phyloP scores from a whole-genome alignment of 2,797 vertebrate genomes.

The Coregonus ussuriensis region DNA sequence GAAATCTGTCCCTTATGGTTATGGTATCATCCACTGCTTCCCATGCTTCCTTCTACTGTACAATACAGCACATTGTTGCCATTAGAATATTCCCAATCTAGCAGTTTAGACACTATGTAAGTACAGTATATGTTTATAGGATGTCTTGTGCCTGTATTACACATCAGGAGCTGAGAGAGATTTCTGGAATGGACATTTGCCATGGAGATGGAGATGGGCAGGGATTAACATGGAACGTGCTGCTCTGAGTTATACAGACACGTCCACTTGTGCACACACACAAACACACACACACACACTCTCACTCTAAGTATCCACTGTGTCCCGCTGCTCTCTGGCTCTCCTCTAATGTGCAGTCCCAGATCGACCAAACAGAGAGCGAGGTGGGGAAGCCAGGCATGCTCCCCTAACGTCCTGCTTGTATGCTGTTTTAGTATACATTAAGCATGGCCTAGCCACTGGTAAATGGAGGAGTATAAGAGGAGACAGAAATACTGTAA shows the following conservation, averaged over 20 bases:
- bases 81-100: background rate
- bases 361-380: background rate
- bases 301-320: background rate
- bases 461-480: background rate
- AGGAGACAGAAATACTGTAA: background rate
- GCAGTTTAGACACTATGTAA: background rate
- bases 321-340: background rate
- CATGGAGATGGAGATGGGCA: background rate
- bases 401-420: background rate
- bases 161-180: background rate
- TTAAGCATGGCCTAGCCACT: background rate
- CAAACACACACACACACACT: background rate
- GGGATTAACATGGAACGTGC: background rate
- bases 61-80: background rate
- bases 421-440: background rate
- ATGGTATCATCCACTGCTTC: background rate
- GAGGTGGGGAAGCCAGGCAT: background rate
- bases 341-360: background rate
- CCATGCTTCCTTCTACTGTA: background rate
- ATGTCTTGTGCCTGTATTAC: background rate
- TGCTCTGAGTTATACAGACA: background rate
- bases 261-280: background rate
- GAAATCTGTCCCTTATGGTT: background rate
- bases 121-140: background rate
- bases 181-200: background rate